Conservation (phyloP, 2,113 vertebrate genomes). For the Hymenochirus boettgeri region DNA sequence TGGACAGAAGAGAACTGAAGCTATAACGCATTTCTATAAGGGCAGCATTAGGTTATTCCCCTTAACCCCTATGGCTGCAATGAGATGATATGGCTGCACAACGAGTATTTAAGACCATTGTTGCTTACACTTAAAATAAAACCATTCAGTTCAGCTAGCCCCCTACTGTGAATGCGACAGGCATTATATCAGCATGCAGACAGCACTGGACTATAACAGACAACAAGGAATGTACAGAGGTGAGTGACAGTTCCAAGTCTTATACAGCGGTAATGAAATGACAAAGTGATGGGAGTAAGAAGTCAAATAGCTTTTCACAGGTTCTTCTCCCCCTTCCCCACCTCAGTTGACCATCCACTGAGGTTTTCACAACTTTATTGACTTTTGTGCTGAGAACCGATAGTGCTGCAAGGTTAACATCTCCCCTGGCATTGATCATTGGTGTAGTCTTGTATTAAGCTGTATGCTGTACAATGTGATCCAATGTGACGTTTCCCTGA, state of each 20-base stretch:
- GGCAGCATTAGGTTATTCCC: no score
- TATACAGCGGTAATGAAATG: slow-evolving; percentile 57
- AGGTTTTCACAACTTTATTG: slow-evolving; percentile 10
- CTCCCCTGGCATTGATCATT: slow-evolving; percentile 45
- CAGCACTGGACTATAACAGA: slow-evolving; percentile 87
- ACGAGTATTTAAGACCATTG: no score
- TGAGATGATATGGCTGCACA: no score
- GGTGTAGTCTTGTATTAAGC: slow-evolving; percentile 37
- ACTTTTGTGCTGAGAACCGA: background rate
- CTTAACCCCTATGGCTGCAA: no score
- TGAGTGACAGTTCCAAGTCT: slow-evolving; percentile 54
- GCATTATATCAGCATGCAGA: slow-evolving; percentile 70
- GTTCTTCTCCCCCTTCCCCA: background rate
- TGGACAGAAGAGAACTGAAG: no score
- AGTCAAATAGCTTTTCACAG: slow-evolving; percentile 40
- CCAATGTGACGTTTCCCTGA: slow-evolving; percentile 35
- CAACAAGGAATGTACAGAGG: slow-evolving; percentile 60
- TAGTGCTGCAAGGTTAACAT: slow-evolving; percentile 26
- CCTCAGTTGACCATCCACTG: background rate
- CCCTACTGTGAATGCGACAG: slow-evolving; percentile 61
- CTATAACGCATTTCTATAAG: no score
- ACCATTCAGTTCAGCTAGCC: slow-evolving; percentile 54
- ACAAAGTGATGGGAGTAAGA: slow-evolving; percentile 33
- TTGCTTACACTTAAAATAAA: slow-evolving; percentile 49
- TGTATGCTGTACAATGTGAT: slow-evolving; percentile 39